Conservation (phyloP, 1,140 invertebrate genomes). For the Lepidotrigona ventralis region DNA sequence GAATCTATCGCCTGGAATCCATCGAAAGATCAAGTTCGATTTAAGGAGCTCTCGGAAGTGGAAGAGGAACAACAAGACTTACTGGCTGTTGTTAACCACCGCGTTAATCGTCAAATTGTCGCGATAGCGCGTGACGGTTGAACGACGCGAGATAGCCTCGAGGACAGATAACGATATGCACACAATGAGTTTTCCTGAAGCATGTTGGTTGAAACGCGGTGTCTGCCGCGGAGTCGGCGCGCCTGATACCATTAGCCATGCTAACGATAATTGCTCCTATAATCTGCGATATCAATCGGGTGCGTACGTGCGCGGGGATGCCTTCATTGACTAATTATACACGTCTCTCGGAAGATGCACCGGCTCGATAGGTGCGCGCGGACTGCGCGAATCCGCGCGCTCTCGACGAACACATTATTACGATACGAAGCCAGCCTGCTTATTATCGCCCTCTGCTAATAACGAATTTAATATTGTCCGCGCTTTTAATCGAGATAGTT, state of each 20-base stretch:
- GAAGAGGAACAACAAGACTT: not conserved
- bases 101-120: not conserved
- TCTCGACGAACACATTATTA: slow-evolving; percentile 51
- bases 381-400: slow-evolving; percentile 42
- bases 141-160: not conserved
- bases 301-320: slow-evolving; percentile 66
- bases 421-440: not conserved
- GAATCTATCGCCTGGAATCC: not conserved
- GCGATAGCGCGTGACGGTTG: not conserved
- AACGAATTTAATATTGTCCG: slow-evolving; percentile 2
- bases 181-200: slow-evolving; percentile 39
- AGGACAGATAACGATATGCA: not conserved
- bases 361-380: slow-evolving; percentile 62
- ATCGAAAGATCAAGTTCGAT: not conserved
- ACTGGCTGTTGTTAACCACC: not conserved
- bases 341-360: slow-evolving; percentile 68
- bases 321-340: slow-evolving; percentile 77
- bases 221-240: slow-evolving; percentile 49
- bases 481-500: slow-evolving; percentile 8
- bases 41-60: not conserved
- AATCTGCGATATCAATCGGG: slow-evolving; percentile 76
- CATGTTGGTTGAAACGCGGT: slow-evolving; percentile 10
- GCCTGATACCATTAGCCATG: slow-evolving; percentile 73
- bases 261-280: slow-evolving; percentile 75
- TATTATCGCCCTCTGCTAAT: slow-evolving; percentile 7